Conservation (phyloP, 2,797 vertebrate genomes). For the Lacerta viridis region DNA sequence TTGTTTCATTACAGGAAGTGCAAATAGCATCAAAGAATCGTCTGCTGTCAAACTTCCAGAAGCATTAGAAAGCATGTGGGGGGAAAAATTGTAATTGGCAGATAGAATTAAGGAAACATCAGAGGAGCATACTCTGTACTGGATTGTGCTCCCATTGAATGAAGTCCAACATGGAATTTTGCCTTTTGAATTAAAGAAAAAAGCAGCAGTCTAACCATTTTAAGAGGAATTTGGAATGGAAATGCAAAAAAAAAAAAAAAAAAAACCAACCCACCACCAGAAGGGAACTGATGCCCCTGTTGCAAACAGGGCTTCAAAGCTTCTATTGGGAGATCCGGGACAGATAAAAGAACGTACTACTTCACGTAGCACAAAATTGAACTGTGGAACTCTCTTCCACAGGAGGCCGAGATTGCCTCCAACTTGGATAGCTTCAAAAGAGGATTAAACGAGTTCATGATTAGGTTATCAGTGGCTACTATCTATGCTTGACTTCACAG, state of each 20-base stretch:
- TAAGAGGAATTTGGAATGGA: conserved; percentile 9
- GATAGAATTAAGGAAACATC: conserved; percentile 50
- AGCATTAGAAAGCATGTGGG: conserved; percentile 23
- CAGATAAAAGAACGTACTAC: too few relatives aligned
- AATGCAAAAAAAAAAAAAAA: not conserved
- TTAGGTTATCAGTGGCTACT: too few relatives aligned
- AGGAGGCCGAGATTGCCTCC: too few relatives aligned
- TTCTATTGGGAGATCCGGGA: too few relatives aligned
- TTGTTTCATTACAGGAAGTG: conserved; percentile 48
- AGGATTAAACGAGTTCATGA: too few relatives aligned
- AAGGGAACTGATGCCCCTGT: too few relatives aligned
- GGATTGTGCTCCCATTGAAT: conserved; percentile 50
- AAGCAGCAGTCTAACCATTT: conserved; percentile 33
- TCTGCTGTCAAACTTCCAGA: conserved; percentile 7
- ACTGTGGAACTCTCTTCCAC: too few relatives aligned
- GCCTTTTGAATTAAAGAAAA: conserved; percentile 58
- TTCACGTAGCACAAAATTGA: too few relatives aligned
- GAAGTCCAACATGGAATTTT: conserved; percentile 53
- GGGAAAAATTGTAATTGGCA: conserved; percentile 25
- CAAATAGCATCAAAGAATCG: conserved; percentile 31
- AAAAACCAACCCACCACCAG: too few relatives aligned
- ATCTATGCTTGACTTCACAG: too few relatives aligned
- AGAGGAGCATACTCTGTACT: conserved; percentile 43
- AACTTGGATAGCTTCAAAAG: too few relatives aligned
- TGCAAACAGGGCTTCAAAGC: too few relatives aligned